Conservation (phyloP, 2,888 invertebrate genomes). For the Drosophila phalerata region DNA sequence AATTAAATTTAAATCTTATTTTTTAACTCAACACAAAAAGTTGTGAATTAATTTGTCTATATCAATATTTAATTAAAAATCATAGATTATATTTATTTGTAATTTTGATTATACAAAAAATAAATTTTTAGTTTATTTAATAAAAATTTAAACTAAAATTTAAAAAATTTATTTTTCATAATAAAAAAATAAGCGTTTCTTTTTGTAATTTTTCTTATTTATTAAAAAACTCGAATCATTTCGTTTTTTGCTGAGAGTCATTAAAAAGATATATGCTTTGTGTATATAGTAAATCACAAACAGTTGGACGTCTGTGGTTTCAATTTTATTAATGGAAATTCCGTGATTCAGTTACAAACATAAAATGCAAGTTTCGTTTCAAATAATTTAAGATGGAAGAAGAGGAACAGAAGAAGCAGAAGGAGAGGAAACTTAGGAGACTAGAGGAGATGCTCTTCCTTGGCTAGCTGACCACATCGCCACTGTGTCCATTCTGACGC, state of each 20-base stretch:
- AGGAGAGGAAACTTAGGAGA: conserved; percentile 46
- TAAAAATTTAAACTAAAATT: too few species aligned
- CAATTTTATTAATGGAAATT: conserved; percentile 61
- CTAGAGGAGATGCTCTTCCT: conserved; percentile 37
- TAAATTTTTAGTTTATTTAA: too few species aligned
- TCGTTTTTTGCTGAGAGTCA: too few species aligned
- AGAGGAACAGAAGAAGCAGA: not conserved
- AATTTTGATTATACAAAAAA: too few species aligned
- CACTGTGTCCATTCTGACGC: conserved; percentile 89
- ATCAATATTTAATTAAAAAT: too few species aligned
- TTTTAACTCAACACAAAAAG: not conserved
- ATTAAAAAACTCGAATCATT: too few species aligned
- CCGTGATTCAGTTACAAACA: conserved; percentile 61
- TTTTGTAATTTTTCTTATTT: too few species aligned
- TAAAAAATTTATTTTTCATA: too few species aligned
- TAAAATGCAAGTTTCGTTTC: conserved; percentile 45
- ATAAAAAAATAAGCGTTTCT: too few species aligned
- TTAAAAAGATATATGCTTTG: not conserved
- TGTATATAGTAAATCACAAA: conserved; percentile 52
- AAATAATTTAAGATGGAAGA: conserved; percentile 63
- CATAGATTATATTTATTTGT: too few species aligned
- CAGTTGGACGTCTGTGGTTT: conserved; percentile 53
- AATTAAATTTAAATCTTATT: not conserved
- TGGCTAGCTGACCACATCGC: conserved; percentile 91
- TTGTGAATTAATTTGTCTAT: too few species aligned